Conservation (phyloP, 2,888 invertebrate genomes). For the Muscina levida region DNA sequence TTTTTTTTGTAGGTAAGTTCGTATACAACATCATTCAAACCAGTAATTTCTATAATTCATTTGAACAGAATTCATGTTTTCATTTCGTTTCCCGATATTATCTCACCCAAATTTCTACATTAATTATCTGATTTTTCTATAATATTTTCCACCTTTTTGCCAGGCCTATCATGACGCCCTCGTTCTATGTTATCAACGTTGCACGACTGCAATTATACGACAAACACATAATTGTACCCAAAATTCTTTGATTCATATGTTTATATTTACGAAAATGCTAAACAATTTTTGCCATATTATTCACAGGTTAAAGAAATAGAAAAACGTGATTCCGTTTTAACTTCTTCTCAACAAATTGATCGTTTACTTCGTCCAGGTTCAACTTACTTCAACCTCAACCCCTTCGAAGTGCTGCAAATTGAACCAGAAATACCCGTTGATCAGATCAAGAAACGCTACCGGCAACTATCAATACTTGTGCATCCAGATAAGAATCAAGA, state of each 20-base stretch:
- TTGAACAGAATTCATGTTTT: no score
- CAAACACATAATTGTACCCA: slow-evolving; percentile 49
- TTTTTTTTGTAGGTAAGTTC: no score
- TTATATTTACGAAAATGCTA: slow-evolving; percentile 54
- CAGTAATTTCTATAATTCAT: no score
- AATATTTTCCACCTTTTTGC: background rate
- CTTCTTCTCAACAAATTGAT: slow-evolving; percentile 98
- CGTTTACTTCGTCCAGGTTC: slow-evolving; percentile 96
- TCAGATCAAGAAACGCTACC: slow-evolving; percentile 97
- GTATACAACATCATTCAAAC: no score
- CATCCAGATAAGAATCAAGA: slow-evolving; percentile 99
- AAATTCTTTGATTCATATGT: slow-evolving; percentile 58
- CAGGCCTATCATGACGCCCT: slow-evolving; percentile 27
- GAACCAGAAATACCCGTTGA: slow-evolving; percentile 94
- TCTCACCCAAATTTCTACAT: background rate
- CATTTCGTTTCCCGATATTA: background rate
- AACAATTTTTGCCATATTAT: slow-evolving; percentile 65
- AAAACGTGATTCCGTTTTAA: slow-evolving; percentile 97
- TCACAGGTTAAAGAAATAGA: slow-evolving; percentile 98
- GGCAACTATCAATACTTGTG: slow-evolving; percentile 96
- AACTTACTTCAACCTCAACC: slow-evolving; percentile 99
- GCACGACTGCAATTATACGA: slow-evolving; percentile 1
- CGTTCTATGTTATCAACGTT: background rate
- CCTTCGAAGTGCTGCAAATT: slow-evolving; percentile 93
- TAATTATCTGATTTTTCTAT: background rate